Evolutionary conservation across 2,113 vertebrate genomes (phyloP).

Genomic region (Girardinichthys multiradiatus): DNA sequence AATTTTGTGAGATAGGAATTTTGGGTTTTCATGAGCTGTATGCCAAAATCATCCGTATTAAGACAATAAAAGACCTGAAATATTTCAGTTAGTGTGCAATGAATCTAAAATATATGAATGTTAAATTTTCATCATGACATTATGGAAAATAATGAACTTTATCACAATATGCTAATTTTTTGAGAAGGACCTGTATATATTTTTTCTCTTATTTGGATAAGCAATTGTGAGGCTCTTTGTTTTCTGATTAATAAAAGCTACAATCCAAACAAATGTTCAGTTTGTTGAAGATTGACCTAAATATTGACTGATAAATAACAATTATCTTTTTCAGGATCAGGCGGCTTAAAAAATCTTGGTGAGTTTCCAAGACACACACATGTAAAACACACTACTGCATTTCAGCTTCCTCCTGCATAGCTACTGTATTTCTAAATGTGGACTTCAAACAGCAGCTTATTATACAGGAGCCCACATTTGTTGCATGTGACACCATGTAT

Average conservation of each 20-base stretch:
- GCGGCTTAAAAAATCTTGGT: not conserved
- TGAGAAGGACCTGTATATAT: too few species aligned
- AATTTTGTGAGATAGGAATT: too few species aligned
- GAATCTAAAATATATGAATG: too few species aligned
- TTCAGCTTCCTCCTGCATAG: not conserved
- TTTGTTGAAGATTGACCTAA: not conserved
- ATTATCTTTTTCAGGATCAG: not conserved
- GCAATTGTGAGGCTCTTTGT: not conserved
- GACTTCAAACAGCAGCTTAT: slow-evolving; percentile 1
- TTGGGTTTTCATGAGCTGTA: too few species aligned
- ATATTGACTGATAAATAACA: not conserved
- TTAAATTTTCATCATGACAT: too few species aligned
- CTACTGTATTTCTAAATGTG: slow-evolving; percentile 17
- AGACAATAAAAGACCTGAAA: too few species aligned
- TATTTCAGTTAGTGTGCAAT: too few species aligned
- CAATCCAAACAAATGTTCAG: not conserved
- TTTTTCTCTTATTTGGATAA: not conserved
- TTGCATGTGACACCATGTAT: slow-evolving; percentile 33
- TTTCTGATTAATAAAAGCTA: not conserved
- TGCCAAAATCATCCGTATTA: too few species aligned
- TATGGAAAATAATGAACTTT: too few species aligned
- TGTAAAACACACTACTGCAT: not conserved
- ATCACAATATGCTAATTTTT: too few species aligned
- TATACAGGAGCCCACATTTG: not conserved
- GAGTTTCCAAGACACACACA: not conserved